Percentiles rank a stretch among this genome's conserved stretches.
phyloP scores from a whole-genome alignment of 2,113 vertebrate species.

The Carassius gibelio region DNA sequence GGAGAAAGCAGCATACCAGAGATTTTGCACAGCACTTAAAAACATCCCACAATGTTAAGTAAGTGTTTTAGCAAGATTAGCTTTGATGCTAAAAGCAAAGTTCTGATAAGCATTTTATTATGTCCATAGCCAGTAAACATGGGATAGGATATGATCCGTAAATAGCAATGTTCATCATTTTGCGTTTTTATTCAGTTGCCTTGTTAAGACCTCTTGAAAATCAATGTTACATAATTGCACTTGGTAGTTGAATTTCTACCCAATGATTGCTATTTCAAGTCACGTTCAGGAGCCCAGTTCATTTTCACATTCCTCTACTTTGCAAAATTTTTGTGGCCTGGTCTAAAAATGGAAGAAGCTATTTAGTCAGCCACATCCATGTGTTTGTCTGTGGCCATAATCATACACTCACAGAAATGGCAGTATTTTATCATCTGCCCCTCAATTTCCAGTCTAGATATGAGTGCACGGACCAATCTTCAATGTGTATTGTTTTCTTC shows the following conservation, averaged over 20 bases:
- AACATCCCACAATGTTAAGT: constrained; percentile 5
- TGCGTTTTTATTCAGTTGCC: not conserved
- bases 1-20: constrained; percentile 6
- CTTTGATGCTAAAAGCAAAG: not conserved
- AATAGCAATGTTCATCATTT: not conserved
- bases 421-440: constrained; percentile 49
- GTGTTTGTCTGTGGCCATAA: constrained; percentile 45
- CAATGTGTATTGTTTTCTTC: constrained; percentile 19
- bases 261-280: constrained; percentile 18
- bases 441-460: constrained; percentile 46
- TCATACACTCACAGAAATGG: constrained; percentile 55
- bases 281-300: constrained; percentile 18
- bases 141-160: not conserved
- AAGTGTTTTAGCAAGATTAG: not conserved
- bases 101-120: not conserved
- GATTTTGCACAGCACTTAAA: constrained; percentile 21
- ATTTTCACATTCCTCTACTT: constrained; percentile 46
- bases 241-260: not conserved
- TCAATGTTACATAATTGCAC: constrained; percentile 17
- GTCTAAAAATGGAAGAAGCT: constrained; percentile 62
- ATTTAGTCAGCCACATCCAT: constrained; percentile 56
- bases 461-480: not conserved
- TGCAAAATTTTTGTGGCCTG: constrained; percentile 65
- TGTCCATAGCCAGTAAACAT: no score
- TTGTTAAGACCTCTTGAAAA: not conserved